These are phyloP conservation scores for Puma concolor DNA, from an alignment of 2,113 vertebrate species.

Conservation along the genomic window DNA sequence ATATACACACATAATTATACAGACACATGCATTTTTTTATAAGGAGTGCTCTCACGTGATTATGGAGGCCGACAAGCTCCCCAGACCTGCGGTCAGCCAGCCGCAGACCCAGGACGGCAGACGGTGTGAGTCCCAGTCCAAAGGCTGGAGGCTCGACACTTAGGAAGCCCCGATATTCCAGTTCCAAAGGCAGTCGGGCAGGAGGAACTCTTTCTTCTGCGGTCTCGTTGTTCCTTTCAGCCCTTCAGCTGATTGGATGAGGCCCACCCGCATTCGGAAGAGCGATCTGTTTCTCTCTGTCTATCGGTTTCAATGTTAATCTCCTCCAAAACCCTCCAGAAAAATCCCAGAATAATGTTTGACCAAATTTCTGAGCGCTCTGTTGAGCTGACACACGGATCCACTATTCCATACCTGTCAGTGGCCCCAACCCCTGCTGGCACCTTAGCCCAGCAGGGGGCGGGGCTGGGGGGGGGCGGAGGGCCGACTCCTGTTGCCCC, in stretches of 20 bases:
- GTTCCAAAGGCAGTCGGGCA: neutral
- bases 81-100: neutral
- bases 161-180: too few relatives aligned
- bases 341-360: neutral
- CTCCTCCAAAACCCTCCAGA: neutral
- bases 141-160: neutral
- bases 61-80: neutral
- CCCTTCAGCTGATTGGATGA: neutral
- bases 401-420: neutral
- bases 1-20: accelerated
- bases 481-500: accelerated
- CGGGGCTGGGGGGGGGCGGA: too few relatives aligned
- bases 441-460: neutral
- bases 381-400: neutral
- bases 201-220: too few relatives aligned
- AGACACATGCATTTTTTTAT: neutral
- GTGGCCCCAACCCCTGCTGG: neutral
- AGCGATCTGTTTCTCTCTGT: neutral
- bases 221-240: neutral
- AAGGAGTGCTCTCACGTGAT: neutral
- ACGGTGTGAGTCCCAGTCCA: neutral
- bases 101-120: too few relatives aligned
- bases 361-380: neutral
- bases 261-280: neutral
- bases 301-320: neutral